Conservation (phyloP, 2,797 vertebrate species). For the Anolis apletophallus region DNA sequence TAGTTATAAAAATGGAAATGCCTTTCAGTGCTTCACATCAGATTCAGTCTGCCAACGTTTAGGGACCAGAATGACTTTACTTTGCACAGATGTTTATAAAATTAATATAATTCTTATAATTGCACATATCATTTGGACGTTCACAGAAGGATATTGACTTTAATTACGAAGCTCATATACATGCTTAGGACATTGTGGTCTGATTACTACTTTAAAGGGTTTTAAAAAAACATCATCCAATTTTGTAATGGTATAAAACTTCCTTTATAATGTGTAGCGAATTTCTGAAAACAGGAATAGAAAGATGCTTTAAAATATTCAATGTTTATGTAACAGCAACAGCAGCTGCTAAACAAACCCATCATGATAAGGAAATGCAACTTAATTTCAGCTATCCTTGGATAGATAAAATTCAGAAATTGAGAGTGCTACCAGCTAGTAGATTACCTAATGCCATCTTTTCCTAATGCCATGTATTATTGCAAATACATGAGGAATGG, state of each 20-base stretch:
- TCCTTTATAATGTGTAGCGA: not conserved
- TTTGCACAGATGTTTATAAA: slow-evolving; percentile 63
- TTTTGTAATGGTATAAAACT: slow-evolving; percentile 26
- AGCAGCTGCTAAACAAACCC: slow-evolving; percentile 1
- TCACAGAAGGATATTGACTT: slow-evolving; percentile 54
- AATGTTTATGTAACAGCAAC: not conserved
- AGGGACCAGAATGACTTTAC: slow-evolving; percentile 37
- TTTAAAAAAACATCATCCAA: slow-evolving; percentile 14
- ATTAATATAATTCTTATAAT: slow-evolving; percentile 63
- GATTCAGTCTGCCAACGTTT: slow-evolving; percentile 41
- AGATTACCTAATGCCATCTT: not conserved
- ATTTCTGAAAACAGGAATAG: slow-evolving; percentile 13
- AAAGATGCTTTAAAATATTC: not conserved
- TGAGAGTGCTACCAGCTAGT: not conserved
- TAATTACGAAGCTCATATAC: slow-evolving; percentile 61
- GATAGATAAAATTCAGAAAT: not conserved
- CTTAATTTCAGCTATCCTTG: not conserved
- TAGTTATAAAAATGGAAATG: slow-evolving; percentile 39
- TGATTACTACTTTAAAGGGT: not conserved
- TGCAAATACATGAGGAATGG: no score
- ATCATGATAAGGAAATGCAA: not conserved
- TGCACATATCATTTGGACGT: slow-evolving; percentile 63
- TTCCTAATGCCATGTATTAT: slow-evolving; percentile 5
- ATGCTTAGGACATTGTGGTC: slow-evolving; percentile 52
- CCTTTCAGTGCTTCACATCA: slow-evolving; percentile 29